Conservation (phyloP, 2,113 vertebrate genomes). For the Petrocephalus zakoni region DNA sequence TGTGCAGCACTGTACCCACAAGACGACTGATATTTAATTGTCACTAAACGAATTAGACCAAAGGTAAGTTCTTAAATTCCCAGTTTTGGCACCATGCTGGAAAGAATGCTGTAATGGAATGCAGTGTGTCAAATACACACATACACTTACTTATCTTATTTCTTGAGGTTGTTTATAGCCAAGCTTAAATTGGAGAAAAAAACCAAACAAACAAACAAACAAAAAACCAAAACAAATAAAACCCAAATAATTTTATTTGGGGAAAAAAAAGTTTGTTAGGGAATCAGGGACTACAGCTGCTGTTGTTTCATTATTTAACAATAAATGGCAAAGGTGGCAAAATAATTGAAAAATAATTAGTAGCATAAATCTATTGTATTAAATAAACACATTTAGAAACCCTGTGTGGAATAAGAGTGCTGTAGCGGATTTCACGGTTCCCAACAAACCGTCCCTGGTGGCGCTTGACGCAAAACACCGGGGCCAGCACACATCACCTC, state of each 20-base stretch:
- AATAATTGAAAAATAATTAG: constrained; percentile 6
- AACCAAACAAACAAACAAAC: not conserved
- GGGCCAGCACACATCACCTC: not conserved
- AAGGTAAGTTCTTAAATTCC: not conserved
- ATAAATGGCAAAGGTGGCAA: not conserved
- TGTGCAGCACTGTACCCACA: not conserved
- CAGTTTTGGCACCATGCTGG: not conserved
- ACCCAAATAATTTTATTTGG: not conserved
- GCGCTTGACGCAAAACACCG: not conserved
- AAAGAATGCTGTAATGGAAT: not conserved
- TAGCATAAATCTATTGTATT: not conserved
- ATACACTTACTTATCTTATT: not conserved
- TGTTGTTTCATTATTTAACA: not conserved
- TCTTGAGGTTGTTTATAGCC: not conserved
- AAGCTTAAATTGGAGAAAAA: not conserved
- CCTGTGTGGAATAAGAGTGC: not conserved
- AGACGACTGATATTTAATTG: not conserved
- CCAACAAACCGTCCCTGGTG: not conserved
- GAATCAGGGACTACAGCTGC: not conserved
- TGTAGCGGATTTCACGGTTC: not conserved
- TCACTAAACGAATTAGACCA: not conserved
- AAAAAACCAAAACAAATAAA: not conserved
- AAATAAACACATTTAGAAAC: not conserved
- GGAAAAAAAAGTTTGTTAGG: not conserved
- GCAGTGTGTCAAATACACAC: not conserved